Evolutionary conservation across 2,113 vertebrate species (phyloP).

Genomic region (Syngnathus typhle): DNA sequence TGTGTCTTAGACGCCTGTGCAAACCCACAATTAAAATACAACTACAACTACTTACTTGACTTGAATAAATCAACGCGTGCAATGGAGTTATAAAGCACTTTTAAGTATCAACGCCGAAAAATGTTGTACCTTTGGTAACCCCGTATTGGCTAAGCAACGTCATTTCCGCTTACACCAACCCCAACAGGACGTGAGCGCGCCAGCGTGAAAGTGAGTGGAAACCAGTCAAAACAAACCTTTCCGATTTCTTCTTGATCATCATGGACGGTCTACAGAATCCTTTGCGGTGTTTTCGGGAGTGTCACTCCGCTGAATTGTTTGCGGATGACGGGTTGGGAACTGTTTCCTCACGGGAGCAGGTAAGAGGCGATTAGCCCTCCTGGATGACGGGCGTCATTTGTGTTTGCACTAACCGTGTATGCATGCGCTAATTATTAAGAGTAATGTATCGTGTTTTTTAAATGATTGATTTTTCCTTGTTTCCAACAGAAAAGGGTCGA

Average conservation of each 20-base stretch:
- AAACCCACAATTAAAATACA: no score
- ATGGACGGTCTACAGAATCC: conserved; percentile 52
- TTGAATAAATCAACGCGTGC: background rate
- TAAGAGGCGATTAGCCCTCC: conserved; percentile 40
- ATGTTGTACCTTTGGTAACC: conserved; percentile 33
- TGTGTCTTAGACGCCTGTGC: background rate
- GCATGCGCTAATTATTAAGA: background rate
- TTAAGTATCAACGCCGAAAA: background rate
- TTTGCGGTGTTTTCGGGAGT: conserved; percentile 64
- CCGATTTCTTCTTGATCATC: background rate
- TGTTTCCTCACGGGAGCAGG: conserved; percentile 74
- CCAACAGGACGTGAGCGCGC: conserved; percentile 27
- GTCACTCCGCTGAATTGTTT: conserved; percentile 60
- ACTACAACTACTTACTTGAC: background rate
- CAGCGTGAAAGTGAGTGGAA: conserved; percentile 22
- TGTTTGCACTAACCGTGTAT: background rate
- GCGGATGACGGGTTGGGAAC: conserved; percentile 66
- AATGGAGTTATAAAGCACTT: background rate
- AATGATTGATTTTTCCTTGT: background rate
- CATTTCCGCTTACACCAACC: conserved; percentile 33
- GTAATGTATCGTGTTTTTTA: background rate
- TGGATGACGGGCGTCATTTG: background rate
- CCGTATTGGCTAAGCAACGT: conserved; percentile 34
- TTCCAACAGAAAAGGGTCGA: conserved; percentile 79
- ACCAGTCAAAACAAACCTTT: conserved; percentile 39